These are phyloP conservation scores for Polydrusus pterygomalis DNA, from an alignment of 2,888 invertebrate genomes.

Conservation along the genomic window DNA sequence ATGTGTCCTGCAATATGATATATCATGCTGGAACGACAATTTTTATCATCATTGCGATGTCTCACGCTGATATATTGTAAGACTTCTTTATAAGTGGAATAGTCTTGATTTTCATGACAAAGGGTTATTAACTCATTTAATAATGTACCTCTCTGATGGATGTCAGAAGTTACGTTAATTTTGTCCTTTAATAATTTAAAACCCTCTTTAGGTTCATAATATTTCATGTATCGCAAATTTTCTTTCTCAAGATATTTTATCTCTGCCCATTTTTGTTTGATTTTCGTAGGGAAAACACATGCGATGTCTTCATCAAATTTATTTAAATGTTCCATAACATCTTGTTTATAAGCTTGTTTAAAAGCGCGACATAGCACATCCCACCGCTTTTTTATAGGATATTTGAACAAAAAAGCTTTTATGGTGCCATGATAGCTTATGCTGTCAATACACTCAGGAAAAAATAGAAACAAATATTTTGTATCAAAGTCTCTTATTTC, in stretches of 20 bases:
- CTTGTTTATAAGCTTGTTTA: constrained; percentile 37
- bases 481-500: constrained; percentile 49
- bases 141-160: constrained; percentile 42
- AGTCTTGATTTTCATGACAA: constrained; percentile 57
- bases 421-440: constrained; percentile 26
- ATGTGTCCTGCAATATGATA: constrained; percentile 27
- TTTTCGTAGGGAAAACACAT: constrained; percentile 43
- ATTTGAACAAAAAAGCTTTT: constrained; percentile 44
- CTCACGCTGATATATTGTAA: constrained; percentile 59
- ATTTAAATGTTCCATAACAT: constrained; percentile 34
- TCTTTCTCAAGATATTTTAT: too few relatives aligned
- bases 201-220: too few relatives aligned
- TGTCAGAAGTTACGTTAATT: constrained; percentile 59
- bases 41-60: constrained; percentile 59
- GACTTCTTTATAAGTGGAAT: constrained; percentile 53
- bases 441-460: constrained; percentile 45
- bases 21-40: not conserved
- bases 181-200: too few relatives aligned
- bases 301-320: constrained; percentile 38
- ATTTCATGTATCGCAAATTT: too few relatives aligned
- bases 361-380: constrained; percentile 52
- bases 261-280: too few relatives aligned
- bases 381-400: constrained; percentile 56
- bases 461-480: constrained; percentile 44
- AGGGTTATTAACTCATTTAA: constrained; percentile 52